Conservation (phyloP, 2,797 vertebrate genomes). For the Mus caroli region DNA sequence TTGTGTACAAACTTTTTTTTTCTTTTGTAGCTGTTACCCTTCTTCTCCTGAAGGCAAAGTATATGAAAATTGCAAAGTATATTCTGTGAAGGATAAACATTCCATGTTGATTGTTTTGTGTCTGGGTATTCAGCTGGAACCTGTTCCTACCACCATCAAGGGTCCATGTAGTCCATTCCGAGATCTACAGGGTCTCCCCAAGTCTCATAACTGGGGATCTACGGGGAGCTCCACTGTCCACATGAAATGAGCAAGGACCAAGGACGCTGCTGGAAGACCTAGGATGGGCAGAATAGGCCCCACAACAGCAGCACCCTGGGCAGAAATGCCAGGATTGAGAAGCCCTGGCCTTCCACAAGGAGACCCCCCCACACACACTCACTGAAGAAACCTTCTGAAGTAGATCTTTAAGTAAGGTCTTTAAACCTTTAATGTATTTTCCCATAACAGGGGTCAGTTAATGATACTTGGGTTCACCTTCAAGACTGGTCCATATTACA, state of each 20-base stretch:
- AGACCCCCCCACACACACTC: not conserved
- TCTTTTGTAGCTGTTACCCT: not conserved
- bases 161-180: not conserved
- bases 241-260: too few species aligned
- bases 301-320: not conserved
- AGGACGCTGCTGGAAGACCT: not conserved
- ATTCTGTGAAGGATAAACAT: not conserved
- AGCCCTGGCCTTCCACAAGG: not conserved
- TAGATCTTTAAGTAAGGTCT: not conserved
- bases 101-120: not conserved
- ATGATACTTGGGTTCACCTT: not conserved
- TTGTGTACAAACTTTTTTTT: rapidly evolving
- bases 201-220: not conserved
- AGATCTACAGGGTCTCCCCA: not conserved
- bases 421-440: not conserved
- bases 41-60: not conserved
- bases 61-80: not conserved
- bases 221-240: not conserved
- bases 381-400: not conserved
- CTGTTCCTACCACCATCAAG: not conserved
- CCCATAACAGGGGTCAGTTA: not conserved
- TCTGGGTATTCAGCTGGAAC: not conserved
- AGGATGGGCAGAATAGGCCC: not conserved
- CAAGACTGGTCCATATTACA: not conserved
- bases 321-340: not conserved